Percentiles rank a stretch among this genome's conserved stretches.
These are phyloP conservation scores for Mesochorus sp. DNA, from an alignment of 2,888 invertebrate species.

Conservation along the genomic window DNA sequence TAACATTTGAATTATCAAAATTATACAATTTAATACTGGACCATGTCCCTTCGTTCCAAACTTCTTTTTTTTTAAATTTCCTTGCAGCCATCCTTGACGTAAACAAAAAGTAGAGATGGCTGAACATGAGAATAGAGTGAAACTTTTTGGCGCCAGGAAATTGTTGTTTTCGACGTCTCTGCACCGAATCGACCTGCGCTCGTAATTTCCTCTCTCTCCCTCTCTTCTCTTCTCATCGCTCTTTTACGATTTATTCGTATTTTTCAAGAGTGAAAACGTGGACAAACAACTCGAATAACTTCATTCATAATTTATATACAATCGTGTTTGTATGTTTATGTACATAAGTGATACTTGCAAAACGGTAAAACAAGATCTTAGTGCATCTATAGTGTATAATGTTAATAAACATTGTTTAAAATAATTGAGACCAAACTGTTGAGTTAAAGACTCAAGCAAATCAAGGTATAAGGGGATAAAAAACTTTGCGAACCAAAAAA, in stretches of 20 bases:
- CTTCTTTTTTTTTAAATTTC: no score
- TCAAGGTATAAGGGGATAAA: neutral
- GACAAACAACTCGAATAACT: slow-evolving; percentile 29
- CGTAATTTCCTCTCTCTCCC: slow-evolving; percentile 17
- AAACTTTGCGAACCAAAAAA: slow-evolving; percentile 3
- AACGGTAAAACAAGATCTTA: neutral
- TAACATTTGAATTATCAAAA: neutral
- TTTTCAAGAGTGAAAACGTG: slow-evolving; percentile 41
- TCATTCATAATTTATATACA: neutral
- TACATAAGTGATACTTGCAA: neutral
- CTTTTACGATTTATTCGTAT: slow-evolving; percentile 35
- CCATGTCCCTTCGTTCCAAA: no score
- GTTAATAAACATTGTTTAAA: slow-evolving; percentile 17
- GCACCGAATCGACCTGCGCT: neutral
- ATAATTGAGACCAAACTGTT: no score
- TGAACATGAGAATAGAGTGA: neutral
- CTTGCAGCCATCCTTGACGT: neutral
- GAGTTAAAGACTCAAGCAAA: no score
- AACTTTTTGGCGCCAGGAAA: slow-evolving; percentile 62
- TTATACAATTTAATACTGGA: neutral
- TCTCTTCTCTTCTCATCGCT: neutral
- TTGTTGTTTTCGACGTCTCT: slow-evolving; percentile 51
- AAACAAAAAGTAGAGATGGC: neutral
- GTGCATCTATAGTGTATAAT: no score
- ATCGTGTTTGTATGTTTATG: no score